Conservation (phyloP, 2,797 vertebrate genomes). For the Oreochromis mossambicus region DNA sequence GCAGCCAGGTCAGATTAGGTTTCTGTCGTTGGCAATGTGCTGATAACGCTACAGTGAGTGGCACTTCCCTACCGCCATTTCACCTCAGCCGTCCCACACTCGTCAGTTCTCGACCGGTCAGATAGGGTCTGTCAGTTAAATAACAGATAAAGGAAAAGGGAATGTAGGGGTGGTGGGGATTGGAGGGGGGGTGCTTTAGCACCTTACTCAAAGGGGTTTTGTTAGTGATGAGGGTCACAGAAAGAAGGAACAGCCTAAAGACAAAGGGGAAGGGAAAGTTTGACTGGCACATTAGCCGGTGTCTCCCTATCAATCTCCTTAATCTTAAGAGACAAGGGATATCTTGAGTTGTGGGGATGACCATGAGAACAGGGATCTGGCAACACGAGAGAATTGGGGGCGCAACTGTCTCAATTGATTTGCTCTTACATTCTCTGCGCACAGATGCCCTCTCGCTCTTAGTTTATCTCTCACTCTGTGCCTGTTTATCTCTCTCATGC, state of each 20-base stretch:
- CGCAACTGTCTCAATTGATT: conserved; percentile 48
- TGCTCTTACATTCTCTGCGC: conserved; percentile 21
- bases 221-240: conserved; percentile 70
- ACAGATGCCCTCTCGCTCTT: conserved; percentile 19
- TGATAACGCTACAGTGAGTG: conserved; percentile 77
- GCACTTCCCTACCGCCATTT: conserved; percentile 81
- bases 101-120: conserved; percentile 73
- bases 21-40: conserved; percentile 69
- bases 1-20: conserved; percentile 78
- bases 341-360: conserved; percentile 71
- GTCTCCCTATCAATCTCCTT: conserved; percentile 72
- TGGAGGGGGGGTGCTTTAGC: conserved; percentile 41
- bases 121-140: conserved; percentile 83
- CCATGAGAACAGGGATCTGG: conserved; percentile 47
- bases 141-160: conserved; percentile 72
- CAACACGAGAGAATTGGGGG: conserved; percentile 6
- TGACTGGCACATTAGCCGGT: conserved; percentile 76
- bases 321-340: conserved; percentile 80
- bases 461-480: not conserved
- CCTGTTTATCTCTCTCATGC: not conserved
- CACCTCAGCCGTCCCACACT: conserved; percentile 72
- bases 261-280: conserved; percentile 48
- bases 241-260: conserved; percentile 68
- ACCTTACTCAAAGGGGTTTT: conserved; percentile 65
- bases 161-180: conserved; percentile 42